Conservation (phyloP, 2,797 vertebrate genomes). For the Petrocephalus sullivani region DNA sequence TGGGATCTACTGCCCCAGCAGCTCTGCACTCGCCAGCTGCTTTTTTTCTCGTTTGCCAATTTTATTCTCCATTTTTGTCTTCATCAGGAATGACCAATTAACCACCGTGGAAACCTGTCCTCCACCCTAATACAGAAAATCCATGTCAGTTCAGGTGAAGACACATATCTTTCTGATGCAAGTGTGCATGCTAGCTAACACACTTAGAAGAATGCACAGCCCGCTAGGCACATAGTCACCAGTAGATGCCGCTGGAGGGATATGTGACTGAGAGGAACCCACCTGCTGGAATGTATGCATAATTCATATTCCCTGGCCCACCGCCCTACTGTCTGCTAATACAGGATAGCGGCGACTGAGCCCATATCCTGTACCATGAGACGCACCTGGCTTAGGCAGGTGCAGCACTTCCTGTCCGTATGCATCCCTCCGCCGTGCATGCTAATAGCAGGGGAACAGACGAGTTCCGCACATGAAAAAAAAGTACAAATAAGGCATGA, state of each 20-base stretch:
- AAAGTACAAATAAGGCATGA: background rate
- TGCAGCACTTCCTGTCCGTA: background rate
- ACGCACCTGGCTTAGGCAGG: background rate
- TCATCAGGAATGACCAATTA: background rate
- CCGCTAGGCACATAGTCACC: background rate
- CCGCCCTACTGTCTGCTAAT: background rate
- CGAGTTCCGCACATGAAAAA: background rate
- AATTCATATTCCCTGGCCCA: background rate
- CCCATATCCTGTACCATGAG: background rate
- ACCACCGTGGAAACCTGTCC: no score
- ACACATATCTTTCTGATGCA: background rate
- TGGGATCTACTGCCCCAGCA: background rate
- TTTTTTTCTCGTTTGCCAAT: background rate
- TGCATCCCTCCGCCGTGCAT: background rate
- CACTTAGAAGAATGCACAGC: background rate
- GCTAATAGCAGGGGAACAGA: background rate
- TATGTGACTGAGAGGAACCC: background rate
- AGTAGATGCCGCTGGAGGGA: background rate
- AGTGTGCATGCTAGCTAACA: background rate
- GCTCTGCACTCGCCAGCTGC: background rate
- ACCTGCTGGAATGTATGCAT: background rate
- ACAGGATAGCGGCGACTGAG: background rate
- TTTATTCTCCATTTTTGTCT: background rate
- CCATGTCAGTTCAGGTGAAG: background rate
- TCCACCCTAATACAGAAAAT: background rate